Evolutionary conservation across 2,797 vertebrate species (phyloP).

Genomic region (Cheirogaleus major): DNA sequence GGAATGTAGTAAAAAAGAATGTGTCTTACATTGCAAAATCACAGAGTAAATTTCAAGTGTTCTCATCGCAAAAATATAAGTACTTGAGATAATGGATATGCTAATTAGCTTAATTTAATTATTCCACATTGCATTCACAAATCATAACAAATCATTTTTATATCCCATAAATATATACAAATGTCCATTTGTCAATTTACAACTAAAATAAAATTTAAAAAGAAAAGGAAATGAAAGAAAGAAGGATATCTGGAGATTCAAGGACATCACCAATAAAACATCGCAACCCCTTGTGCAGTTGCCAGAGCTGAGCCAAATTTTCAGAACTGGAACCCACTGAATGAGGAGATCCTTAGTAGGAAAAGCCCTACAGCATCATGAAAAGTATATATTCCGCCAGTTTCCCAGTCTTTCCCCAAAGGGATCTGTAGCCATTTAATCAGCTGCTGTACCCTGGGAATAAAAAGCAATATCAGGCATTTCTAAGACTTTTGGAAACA

Average conservation of each 20-base stretch:
- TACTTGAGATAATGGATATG: not conserved
- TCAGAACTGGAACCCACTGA: not conserved
- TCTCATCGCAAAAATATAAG: not conserved
- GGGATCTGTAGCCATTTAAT: not conserved
- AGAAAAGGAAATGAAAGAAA: not conserved
- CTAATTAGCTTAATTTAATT: not conserved
- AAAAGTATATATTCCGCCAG: not conserved
- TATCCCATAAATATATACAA: not conserved
- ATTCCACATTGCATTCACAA: not conserved
- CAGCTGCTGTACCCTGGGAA: not conserved
- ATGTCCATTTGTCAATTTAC: not conserved
- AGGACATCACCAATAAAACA: not conserved
- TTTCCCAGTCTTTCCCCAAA: not conserved
- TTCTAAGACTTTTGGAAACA: not conserved
- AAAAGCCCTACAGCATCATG: not conserved
- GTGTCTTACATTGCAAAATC: not conserved
- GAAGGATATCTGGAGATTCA: not conserved
- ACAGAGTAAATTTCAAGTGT: not conserved
- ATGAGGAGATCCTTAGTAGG: not conserved
- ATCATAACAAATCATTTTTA: not conserved
- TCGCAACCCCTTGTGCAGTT: not conserved
- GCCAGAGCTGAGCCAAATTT: not conserved
- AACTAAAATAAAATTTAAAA: not conserved
- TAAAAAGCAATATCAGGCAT: not conserved
- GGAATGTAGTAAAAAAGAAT: not conserved